A percentile compares a stretch with the other conserved stretches of the same genome.
These are phyloP conservation scores for Scytalopus superciliaris DNA, from an alignment of 2,113 vertebrate species.

Conservation along the genomic window DNA sequence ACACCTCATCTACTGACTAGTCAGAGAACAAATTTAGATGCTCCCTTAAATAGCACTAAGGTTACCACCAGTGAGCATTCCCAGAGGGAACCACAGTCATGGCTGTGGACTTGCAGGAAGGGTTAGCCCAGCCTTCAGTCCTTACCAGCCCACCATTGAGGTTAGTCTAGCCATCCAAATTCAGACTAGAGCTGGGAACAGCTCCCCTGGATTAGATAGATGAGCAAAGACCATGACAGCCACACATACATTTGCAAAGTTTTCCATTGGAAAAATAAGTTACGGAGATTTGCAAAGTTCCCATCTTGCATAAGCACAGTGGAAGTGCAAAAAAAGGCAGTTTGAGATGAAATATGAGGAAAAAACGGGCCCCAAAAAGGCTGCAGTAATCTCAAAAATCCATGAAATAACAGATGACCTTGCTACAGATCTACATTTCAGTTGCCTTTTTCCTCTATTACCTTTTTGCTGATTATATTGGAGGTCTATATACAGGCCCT, in stretches of 20 bases:
- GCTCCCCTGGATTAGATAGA: neutral
- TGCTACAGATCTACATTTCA: neutral
- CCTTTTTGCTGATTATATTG: neutral
- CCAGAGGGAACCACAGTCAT: neutral
- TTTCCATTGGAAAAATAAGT: neutral
- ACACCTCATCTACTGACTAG: neutral
- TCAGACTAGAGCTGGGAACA: neutral
- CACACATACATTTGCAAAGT: neutral
- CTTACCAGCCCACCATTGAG: neutral
- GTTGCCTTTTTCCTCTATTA: neutral
- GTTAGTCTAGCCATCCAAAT: neutral
- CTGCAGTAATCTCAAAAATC: neutral
- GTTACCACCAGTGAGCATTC: neutral
- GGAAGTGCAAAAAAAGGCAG: neutral
- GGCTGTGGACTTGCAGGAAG: neutral
- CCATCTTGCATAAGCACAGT: neutral
- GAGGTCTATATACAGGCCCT: neutral
- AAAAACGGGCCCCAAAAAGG: neutral
- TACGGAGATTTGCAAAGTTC: neutral
- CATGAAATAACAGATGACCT: neutral
- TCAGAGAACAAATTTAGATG: neutral
- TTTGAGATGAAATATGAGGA: neutral
- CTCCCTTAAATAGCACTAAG: neutral
- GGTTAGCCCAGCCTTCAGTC: neutral
- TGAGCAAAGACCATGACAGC: neutral